These are phyloP conservation scores for Daubentonia madagascariensis DNA, from an alignment of 2,113 vertebrate species.

Conservation along the genomic window DNA sequence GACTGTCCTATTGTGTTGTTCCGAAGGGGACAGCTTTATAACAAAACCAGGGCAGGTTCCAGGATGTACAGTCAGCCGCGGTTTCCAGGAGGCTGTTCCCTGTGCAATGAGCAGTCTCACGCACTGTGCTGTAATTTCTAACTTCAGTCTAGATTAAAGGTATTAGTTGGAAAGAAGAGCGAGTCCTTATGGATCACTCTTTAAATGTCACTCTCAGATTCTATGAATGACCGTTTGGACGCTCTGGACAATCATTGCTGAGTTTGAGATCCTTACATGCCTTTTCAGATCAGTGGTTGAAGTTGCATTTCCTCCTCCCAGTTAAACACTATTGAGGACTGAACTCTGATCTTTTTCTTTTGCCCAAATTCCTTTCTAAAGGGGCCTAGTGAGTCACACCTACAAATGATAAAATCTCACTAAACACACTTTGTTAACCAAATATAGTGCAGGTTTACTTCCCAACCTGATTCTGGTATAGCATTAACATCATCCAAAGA, in stretches of 20 bases:
- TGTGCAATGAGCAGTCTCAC: not conserved
- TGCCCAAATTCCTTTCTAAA: too few relatives aligned
- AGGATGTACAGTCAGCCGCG: not conserved
- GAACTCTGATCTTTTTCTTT: too few relatives aligned
- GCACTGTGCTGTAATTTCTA: not conserved
- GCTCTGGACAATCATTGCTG: rapidly evolving
- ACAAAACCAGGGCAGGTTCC: not conserved
- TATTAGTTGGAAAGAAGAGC: not conserved
- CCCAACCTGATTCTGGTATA: too few relatives aligned
- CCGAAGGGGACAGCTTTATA: not conserved
- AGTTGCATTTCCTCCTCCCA: not conserved
- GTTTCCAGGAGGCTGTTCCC: not conserved
- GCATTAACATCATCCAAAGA: too few relatives aligned
- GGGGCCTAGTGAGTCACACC: too few relatives aligned
- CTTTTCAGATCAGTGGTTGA: not conserved
- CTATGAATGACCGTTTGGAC: not conserved
- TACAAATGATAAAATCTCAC: too few relatives aligned
- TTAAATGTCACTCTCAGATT: not conserved
- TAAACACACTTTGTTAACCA: too few relatives aligned
- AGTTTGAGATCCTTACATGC: not conserved
- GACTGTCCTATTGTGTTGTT: not conserved
- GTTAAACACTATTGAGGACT: not conserved
- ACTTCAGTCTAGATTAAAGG: not conserved
- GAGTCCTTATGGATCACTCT: not conserved
- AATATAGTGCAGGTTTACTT: too few relatives aligned